Percentiles rank a stretch among this genome's conserved stretches.
These are phyloP conservation scores for Poeciliopsis turneri DNA, from an alignment of 2,797 vertebrate species.

Conservation along the genomic window DNA sequence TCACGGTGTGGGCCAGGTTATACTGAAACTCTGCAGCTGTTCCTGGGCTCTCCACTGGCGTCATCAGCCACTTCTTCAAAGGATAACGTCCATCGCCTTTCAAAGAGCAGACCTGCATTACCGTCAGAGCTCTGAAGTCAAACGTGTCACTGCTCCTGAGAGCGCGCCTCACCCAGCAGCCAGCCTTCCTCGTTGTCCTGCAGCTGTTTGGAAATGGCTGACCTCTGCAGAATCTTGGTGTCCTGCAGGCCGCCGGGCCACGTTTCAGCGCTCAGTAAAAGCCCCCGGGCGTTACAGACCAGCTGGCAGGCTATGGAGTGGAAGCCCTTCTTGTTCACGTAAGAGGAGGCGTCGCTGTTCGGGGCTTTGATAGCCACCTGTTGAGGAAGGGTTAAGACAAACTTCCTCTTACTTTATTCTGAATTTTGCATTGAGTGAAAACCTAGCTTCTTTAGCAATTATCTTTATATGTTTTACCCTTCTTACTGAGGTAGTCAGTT, in stretches of 20 bases:
- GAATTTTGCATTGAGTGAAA: not conserved
- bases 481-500: too few species aligned
- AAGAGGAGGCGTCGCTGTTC: constrained; percentile 92
- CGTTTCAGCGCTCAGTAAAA: constrained; percentile 90
- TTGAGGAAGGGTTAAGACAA: not conserved
- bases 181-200: constrained; percentile 85
- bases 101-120: constrained; percentile 2
- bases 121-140: accelerated
- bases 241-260: constrained; percentile 91
- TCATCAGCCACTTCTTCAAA: constrained; percentile 92
- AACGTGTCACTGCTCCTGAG: not conserved
- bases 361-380: constrained; percentile 95
- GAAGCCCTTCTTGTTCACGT: constrained; percentile 92
- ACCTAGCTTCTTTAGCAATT: too few species aligned
- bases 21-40: constrained; percentile 89
- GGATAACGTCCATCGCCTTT: constrained; percentile 90
- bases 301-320: constrained; percentile 95
- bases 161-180: constrained; percentile 86
- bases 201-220: constrained; percentile 82
- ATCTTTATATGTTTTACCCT: too few species aligned
- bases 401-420: not conserved
- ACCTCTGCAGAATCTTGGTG: constrained; percentile 84
- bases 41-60: constrained; percentile 86
- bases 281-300: constrained; percentile 89
- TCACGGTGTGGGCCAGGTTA: constrained; percentile 89